Evolutionary conservation across 2,797 vertebrate species (phyloP).

Genomic region (Gallinago nigripennis): DNA sequence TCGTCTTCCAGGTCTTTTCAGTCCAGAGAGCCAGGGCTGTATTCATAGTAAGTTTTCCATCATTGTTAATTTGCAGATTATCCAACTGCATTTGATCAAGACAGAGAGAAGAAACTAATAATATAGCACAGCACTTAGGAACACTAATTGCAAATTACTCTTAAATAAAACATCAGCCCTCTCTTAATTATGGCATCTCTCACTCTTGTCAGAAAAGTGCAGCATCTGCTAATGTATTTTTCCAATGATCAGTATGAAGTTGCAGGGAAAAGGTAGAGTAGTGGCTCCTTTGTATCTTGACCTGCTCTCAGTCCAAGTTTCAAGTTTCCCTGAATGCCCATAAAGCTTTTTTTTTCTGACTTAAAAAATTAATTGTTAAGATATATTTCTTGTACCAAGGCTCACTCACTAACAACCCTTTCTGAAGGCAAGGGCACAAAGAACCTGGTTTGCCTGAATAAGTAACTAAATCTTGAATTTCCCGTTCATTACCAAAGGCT

Average conservation of each 20-base stretch:
- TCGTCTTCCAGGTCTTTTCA: neutral
- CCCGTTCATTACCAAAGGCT: neutral
- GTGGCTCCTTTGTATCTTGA: neutral
- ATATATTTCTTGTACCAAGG: neutral
- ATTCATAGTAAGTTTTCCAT: neutral
- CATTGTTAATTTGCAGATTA: slow-evolving; percentile 45
- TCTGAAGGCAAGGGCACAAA: neutral
- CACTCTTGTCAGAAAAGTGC: neutral
- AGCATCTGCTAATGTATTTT: slow-evolving; percentile 37
- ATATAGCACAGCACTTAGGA: slow-evolving; percentile 24
- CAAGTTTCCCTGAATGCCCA: neutral
- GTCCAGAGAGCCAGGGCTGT: neutral
- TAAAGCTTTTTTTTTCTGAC: neutral
- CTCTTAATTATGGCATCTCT: slow-evolving; percentile 48
- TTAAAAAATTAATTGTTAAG: neutral
- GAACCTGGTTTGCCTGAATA: neutral
- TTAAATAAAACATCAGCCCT: slow-evolving; percentile 45
- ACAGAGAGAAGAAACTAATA: slow-evolving; percentile 30
- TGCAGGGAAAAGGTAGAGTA: neutral
- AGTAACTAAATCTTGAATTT: neutral
- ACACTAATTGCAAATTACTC: slow-evolving; percentile 63
- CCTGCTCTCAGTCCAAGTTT: neutral
- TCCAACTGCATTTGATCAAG: slow-evolving; percentile 45
- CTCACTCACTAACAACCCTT: neutral
- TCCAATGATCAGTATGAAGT: slow-evolving; percentile 37